phyloP scores from a whole-genome alignment of 2,113 vertebrate genomes.

The Lucifuga dentata region DNA sequence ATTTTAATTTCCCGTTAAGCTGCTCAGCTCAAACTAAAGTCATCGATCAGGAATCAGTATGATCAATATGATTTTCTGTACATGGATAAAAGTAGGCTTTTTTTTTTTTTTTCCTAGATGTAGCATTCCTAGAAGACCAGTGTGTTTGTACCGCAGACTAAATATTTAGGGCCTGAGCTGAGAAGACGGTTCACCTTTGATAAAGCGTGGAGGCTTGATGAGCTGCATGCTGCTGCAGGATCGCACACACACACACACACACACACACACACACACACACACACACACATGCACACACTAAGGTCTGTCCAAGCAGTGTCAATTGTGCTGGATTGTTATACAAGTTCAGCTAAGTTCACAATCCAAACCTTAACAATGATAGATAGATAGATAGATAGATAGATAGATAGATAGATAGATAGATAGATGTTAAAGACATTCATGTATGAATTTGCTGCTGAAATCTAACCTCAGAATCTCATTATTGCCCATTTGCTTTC shows the following conservation, averaged over 20 bases:
- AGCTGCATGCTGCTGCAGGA: slow-evolving; percentile 14
- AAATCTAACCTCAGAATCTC: neutral
- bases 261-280: slow-evolving; percentile 14
- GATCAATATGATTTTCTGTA: slow-evolving; percentile 26
- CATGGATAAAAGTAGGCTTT: slow-evolving; percentile 25
- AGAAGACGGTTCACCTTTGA: slow-evolving; percentile 49
- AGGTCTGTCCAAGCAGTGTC: slow-evolving; percentile 27
- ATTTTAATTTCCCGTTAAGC: too few species aligned
- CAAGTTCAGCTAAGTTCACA: slow-evolving; percentile 31
- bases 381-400: neutral
- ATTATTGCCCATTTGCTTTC: slow-evolving; percentile 8
- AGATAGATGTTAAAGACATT: too few species aligned
- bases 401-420: neutral
- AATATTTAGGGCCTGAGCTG: slow-evolving; percentile 70
- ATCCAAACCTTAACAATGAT: neutral
- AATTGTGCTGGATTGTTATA: slow-evolving; percentile 17
- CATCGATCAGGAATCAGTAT: too few species aligned
- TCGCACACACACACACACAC: neutral
- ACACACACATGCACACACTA: slow-evolving; percentile 30
- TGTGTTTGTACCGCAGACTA: slow-evolving; percentile 68
- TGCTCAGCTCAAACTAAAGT: too few species aligned
- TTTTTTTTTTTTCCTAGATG: slow-evolving; percentile 6
- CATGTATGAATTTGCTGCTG: too few species aligned
- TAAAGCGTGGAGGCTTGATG: slow-evolving; percentile 44
- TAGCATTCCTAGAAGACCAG: slow-evolving; percentile 46